A percentile compares a stretch with the other conserved stretches of the same genome.
These are phyloP conservation scores for Eretmocerus hayati DNA, from an alignment of 2,888 invertebrate species.

Conservation along the genomic window DNA sequence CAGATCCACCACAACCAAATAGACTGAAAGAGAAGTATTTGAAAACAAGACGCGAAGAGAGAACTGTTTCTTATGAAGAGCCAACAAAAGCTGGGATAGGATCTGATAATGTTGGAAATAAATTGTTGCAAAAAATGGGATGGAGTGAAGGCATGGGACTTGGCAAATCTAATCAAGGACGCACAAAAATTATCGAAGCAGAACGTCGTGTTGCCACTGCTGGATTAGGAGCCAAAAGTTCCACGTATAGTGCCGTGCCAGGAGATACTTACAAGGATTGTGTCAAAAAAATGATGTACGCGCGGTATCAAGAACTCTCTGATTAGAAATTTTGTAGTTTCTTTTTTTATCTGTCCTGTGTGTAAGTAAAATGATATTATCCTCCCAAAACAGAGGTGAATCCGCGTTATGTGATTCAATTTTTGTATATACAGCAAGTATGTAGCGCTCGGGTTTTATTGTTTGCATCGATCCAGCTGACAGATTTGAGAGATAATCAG, in stretches of 20 bases:
- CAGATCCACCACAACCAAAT: constrained; percentile 70
- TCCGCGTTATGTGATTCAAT: no score
- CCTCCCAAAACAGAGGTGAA: no score
- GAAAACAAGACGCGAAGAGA: constrained; percentile 51
- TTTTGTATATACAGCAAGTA: constrained; percentile 20
- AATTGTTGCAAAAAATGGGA: constrained; percentile 96
- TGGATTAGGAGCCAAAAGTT: constrained; percentile 79
- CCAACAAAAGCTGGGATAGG: constrained; percentile 65
- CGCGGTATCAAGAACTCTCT: constrained; percentile 75
- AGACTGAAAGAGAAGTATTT: constrained; percentile 67
- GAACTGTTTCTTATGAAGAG: constrained; percentile 45
- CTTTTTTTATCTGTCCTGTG: no score
- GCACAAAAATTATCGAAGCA: constrained; percentile 82
- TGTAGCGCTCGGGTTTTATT: no score
- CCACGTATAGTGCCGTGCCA: constrained; percentile 69
- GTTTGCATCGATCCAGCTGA: no score
- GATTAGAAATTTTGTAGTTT: constrained; percentile 45
- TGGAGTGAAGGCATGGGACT: constrained; percentile 97
- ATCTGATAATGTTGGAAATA: constrained; percentile 89
- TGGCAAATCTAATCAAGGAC: constrained; percentile 87
- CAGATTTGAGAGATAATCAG: no score
- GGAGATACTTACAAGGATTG: constrained; percentile 85
- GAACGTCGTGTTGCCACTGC: constrained; percentile 61
- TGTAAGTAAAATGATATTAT: no score
- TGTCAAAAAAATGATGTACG: constrained; percentile 83